Base-by-base conservation (phyloP, 2,797 vertebrate species). In the Poeciliopsis paucimaculata region DNA sequence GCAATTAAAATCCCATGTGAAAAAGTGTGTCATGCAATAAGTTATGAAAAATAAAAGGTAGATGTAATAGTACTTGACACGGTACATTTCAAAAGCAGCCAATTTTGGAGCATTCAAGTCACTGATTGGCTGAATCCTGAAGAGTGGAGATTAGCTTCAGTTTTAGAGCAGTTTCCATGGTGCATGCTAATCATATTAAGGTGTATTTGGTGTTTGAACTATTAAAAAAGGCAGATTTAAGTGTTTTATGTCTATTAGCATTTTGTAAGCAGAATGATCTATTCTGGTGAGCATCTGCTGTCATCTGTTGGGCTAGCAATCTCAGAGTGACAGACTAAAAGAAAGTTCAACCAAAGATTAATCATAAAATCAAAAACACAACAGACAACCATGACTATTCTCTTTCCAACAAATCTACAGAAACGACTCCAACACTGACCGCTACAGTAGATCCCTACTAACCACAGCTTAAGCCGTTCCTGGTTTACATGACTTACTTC, bases 291-390 rank as follows among this genome's bases (percentile, higher is more conserved):
- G 28, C 60, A 34, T 62, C 15, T 34, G 2, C 31, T 62, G 57
- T 60, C 57, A 60, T 31, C 28, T 31, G 5, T 28, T 60, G 57
- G 34, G 16, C 1, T 10, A 64, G 18, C 16, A 64, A 36, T 34
- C 34, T 36, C 31, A 64, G 62, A 36, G 31, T 28, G 15, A 18
- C 4, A 16, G 60, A 34, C 16, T 62, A 2, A 9, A 62, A 62
- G 16, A 46, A 46, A 15, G 28, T 66, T 39, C 18, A 66, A 66
- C 18, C 15, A 20, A 23, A 9, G 23, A 71, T 26, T 13, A 11
- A n/a, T 43, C 66, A 70, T 43, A n/a, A 70, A 70, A 13, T 70
- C 39, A 43, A 70, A 70, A 43, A 70, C 66, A 70, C 5, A 43
- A 13, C 23, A 0, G 11, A 71, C 23, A n/a, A 8, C 4, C 66